Evolutionary conservation across 1,140 invertebrate genomes (phyloP).

Genomic region (Conus ventricosus): DNA sequence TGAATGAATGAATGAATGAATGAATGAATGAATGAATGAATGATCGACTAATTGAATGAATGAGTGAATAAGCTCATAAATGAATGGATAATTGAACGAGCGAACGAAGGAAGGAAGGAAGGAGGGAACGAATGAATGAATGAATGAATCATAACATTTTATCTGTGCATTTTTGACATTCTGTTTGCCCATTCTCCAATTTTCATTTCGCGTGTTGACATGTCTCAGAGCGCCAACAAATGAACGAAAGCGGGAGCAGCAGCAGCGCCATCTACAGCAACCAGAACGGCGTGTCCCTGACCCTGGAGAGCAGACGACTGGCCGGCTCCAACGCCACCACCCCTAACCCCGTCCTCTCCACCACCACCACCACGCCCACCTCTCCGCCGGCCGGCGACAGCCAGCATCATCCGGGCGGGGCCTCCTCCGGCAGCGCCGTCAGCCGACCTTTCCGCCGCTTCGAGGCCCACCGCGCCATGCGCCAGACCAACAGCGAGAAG

Average conservation of each 20-base stretch:
- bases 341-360: background rate
- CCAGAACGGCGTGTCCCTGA: constrained; percentile 30
- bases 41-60: too few relatives aligned
- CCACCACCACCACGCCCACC: background rate
- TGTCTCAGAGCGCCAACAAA: background rate
- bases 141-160: background rate
- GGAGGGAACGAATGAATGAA: too few relatives aligned
- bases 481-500: constrained; percentile 84
- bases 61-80: too few relatives aligned
- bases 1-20: too few relatives aligned
- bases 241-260: background rate
- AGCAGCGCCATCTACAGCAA: constrained; percentile 30
- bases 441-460: constrained; percentile 43
- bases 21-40: too few relatives aligned
- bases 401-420: background rate
- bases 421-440: background rate
- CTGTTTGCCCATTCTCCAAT: background rate
- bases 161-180: background rate
- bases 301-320: background rate
- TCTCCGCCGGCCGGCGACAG: constrained; percentile 5
- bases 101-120: too few relatives aligned
- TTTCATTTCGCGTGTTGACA: background rate
- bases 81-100: too few relatives aligned
- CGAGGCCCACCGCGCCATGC: constrained; percentile 53
- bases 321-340: background rate